A percentile compares a stretch with the other conserved stretches of the same genome.
phyloP scores from a whole-genome alignment of 2,797 vertebrate genomes.

The Euthynnus affinis region DNA sequence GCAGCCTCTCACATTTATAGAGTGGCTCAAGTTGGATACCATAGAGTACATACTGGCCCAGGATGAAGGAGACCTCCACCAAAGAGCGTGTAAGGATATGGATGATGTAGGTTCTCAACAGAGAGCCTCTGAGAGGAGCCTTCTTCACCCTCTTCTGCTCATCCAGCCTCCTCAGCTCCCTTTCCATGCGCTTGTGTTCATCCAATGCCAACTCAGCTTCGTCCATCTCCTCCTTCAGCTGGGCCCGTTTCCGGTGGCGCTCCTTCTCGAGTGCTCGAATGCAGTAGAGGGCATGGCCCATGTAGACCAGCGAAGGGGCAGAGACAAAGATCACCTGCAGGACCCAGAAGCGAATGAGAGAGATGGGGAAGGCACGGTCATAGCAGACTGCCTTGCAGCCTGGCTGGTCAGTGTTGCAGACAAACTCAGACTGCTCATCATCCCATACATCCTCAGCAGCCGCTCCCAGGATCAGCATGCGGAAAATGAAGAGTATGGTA shows the following conservation, averaged over 20 bases:
- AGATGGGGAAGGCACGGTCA: conserved; percentile 94
- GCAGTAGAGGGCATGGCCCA: conserved; percentile 94
- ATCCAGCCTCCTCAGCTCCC: conserved; percentile 90
- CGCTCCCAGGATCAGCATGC: conserved; percentile 94
- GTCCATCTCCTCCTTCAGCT: conserved; percentile 88
- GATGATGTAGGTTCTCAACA: conserved; percentile 93
- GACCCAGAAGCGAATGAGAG: conserved; percentile 96
- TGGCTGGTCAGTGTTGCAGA: conserved; percentile 96
- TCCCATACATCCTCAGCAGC: conserved; percentile 96
- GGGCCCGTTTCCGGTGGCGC: conserved; percentile 86
- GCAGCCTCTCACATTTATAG: conserved; percentile 91
- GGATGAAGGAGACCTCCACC: conserved; percentile 94
- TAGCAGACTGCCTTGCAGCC: conserved; percentile 96
- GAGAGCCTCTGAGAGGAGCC: conserved; percentile 91
- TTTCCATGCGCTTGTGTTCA: conserved; percentile 89
- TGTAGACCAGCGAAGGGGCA: conserved; percentile 93
- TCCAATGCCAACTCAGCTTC: conserved; percentile 85
- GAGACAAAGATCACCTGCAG: conserved; percentile 96
- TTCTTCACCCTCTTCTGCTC: conserved; percentile 92
- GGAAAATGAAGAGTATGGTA: conserved; percentile 95
- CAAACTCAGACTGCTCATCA: conserved; percentile 93
- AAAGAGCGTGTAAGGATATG: conserved; percentile 94
- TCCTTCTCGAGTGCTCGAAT: conserved; percentile 92
- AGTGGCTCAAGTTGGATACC: conserved; percentile 91
- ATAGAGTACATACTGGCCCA: conserved; percentile 94